phyloP scores from a whole-genome alignment of 1,140 invertebrate genomes.

The Sinella curviseta region DNA sequence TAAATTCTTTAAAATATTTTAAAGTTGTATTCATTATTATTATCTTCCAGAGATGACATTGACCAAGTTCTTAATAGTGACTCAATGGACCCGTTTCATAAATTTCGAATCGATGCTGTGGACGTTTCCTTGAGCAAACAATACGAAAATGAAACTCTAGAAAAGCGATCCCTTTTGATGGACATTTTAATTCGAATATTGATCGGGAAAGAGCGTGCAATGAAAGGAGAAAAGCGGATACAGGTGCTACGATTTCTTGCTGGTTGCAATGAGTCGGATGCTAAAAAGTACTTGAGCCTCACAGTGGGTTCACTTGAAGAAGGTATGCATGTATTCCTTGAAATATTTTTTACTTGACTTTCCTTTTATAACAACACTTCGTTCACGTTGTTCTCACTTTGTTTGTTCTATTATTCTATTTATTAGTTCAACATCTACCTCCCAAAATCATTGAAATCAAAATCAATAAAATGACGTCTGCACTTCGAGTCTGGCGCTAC shows the following conservation, averaged over 20 bases:
- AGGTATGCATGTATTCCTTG: neutral
- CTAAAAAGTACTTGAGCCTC: conserved; percentile 15
- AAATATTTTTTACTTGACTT: neutral
- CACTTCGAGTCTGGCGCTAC: conserved; percentile 9
- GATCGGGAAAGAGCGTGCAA: conserved; percentile 33
- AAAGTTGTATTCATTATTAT: neutral
- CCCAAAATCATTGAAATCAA: conserved; percentile 21
- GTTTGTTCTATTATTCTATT: neutral
- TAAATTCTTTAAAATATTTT: neutral
- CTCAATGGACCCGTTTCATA: conserved; percentile 25
- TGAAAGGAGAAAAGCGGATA: conserved; percentile 21
- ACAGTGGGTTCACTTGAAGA: neutral
- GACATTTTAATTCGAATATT: conserved; percentile 30
- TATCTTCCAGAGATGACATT: conserved; percentile 24
- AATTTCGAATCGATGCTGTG: conserved; percentile 26
- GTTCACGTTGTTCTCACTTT: no score
- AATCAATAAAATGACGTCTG: conserved; percentile 22
- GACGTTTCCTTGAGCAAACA: conserved; percentile 30
- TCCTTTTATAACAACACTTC: no score
- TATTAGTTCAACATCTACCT: neutral
- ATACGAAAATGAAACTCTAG: conserved; percentile 28
- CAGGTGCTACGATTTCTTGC: conserved; percentile 31
- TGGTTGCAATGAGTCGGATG: conserved; percentile 26
- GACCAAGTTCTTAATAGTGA: conserved; percentile 33
- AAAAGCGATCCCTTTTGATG: conserved; percentile 22